Conservation (phyloP, 2,797 vertebrate genomes). For the Semaprochilodus insignis region DNA sequence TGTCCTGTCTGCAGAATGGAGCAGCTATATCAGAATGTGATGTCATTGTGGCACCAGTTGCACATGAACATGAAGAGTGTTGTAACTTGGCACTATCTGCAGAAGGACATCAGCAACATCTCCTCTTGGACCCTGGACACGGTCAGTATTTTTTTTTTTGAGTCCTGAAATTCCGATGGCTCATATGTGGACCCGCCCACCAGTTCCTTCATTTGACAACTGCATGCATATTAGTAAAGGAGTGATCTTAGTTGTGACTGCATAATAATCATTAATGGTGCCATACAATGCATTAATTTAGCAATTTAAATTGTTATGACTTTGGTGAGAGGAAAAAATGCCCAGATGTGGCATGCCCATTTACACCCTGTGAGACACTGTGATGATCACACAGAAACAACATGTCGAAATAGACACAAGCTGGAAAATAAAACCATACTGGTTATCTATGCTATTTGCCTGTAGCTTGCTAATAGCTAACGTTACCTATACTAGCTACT, state of each 20-base stretch:
- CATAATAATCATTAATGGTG: neutral
- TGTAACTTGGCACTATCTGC: slow-evolving; percentile 94
- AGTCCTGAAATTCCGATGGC: neutral
- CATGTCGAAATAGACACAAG: no score
- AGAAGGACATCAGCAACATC: slow-evolving; percentile 87
- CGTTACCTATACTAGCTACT: no score
- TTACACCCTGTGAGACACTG: no score
- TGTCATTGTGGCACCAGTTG: slow-evolving; percentile 97
- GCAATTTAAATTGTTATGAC: no score
- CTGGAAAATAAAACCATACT: no score
- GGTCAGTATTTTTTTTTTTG: slow-evolving; percentile 66
- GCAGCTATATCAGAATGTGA: slow-evolving; percentile 96
- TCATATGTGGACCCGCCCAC: neutral
- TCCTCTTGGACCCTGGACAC: slow-evolving; percentile 91
- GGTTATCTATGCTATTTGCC: no score
- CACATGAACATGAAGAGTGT: slow-evolving; percentile 98
- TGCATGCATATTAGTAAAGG: neutral
- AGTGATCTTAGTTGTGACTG: neutral
- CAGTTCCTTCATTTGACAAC: neutral
- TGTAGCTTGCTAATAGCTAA: no score
- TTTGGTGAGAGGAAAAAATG: no score
- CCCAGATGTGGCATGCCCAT: no score
- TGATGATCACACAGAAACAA: no score
- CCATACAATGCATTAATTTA: no score
- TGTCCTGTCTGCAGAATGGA: slow-evolving; percentile 81